Conservation (phyloP, 2,888 invertebrate species). For the Ceratothoa steindachneri region DNA sequence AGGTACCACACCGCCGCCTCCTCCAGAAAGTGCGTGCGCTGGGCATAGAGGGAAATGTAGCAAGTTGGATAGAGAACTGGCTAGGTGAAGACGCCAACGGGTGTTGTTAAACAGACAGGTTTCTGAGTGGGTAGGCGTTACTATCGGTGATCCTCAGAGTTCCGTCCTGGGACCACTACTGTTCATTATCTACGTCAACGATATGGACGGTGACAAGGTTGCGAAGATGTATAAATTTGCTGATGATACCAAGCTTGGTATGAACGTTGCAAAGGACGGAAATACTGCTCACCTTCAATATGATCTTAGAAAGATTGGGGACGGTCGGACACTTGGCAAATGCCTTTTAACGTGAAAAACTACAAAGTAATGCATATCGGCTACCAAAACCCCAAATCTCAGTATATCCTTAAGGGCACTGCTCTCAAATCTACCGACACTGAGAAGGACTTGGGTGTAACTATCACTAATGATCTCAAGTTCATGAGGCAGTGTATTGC, state of each 20-base stretch:
- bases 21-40: not conserved
- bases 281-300: not conserved
- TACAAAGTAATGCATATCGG: not conserved
- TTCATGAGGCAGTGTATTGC: not conserved
- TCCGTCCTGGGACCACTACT: not conserved
- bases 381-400: not conserved
- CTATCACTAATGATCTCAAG: not conserved
- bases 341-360: not conserved
- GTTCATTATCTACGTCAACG: not conserved
- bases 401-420: not conserved
- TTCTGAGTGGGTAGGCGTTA: not conserved
- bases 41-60: not conserved
- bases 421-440: not conserved
- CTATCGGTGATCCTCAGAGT: not conserved
- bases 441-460: not conserved
- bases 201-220: not conserved
- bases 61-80: not conserved
- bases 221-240: not conserved
- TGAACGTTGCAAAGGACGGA: not conserved
- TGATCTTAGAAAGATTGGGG: not conserved
- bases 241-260: not conserved
- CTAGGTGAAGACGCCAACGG: not conserved
- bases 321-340: not conserved
- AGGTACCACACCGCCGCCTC: not conserved
- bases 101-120: not conserved